Conservation (phyloP, 1,140 invertebrate species). For the Delia radicum region DNA sequence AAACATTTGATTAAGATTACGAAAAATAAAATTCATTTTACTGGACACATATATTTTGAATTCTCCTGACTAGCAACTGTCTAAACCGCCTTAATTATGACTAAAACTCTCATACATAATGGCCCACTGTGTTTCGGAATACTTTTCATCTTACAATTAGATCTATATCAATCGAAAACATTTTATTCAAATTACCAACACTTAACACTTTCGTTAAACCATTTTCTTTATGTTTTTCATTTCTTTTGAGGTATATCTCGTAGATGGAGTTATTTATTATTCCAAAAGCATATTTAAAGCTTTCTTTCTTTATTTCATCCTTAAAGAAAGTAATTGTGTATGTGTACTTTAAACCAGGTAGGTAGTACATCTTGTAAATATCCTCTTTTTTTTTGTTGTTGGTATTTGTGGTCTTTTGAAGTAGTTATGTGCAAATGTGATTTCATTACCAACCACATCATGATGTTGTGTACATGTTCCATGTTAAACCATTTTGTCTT, state of each 20-base stretch:
- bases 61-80: too few relatives aligned
- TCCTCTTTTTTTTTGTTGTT: too few relatives aligned
- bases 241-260: neutral
- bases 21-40: too few relatives aligned
- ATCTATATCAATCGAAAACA: neutral
- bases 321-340: neutral
- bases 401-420: neutral
- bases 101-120: too few relatives aligned
- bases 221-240: neutral
- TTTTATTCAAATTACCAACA: constrained; percentile 9
- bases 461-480: neutral
- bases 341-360: neutral
- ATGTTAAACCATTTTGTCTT: neutral
- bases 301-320: constrained; percentile 21
- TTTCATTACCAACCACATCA: constrained; percentile 10
- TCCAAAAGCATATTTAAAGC: constrained; percentile 10
- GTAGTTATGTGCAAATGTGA: neutral
- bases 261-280: constrained; percentile 9
- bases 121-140: too few relatives aligned
- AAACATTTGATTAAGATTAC: too few relatives aligned
- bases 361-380: neutral
- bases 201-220: constrained; percentile 6
- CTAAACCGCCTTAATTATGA: too few relatives aligned
- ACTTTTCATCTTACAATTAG: too few relatives aligned
- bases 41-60: too few relatives aligned